A percentile compares a stretch with the other conserved stretches of the same genome.
These are phyloP conservation scores for Steatornis caripensis DNA, from an alignment of 2,113 vertebrate species.

Conservation along the genomic window DNA sequence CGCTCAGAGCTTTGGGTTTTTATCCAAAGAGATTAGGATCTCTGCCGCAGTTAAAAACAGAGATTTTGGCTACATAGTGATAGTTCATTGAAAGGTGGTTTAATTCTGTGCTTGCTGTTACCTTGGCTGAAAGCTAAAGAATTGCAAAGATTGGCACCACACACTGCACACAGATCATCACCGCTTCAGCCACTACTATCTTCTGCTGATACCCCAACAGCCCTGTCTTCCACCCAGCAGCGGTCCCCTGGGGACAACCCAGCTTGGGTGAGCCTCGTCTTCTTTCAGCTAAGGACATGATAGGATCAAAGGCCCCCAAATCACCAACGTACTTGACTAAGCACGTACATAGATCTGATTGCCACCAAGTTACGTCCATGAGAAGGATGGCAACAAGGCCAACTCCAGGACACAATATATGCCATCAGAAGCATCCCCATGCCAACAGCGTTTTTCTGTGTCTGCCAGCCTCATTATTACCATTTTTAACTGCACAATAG, in stretches of 20 bases:
- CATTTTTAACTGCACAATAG: neutral
- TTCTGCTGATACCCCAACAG: neutral
- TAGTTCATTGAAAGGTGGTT: neutral
- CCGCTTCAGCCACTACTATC: fast-evolving
- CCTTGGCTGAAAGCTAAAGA: neutral
- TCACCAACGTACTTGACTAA: fast-evolving
- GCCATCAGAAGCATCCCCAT: neutral
- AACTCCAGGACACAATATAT: neutral
- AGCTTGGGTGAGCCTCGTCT: neutral
- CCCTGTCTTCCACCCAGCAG: fast-evolving
- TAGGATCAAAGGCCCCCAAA: neutral
- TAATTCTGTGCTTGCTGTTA: neutral
- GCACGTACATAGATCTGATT: fast-evolving
- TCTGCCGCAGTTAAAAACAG: neutral
- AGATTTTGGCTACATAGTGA: neutral
- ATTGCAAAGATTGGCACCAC: neutral
- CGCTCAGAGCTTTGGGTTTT: neutral
- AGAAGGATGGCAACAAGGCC: neutral
- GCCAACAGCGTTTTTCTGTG: too few species aligned
- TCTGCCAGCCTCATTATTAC: fast-evolving
- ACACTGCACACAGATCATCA: fast-evolving
- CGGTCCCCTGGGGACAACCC: neutral
- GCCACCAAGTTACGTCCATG: too few species aligned
- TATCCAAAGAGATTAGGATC: neutral
- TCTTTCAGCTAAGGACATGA: fast-evolving